Evolutionary conservation across 2,888 invertebrate species (phyloP).

Genomic region (Pachymerium ferrugineum): DNA sequence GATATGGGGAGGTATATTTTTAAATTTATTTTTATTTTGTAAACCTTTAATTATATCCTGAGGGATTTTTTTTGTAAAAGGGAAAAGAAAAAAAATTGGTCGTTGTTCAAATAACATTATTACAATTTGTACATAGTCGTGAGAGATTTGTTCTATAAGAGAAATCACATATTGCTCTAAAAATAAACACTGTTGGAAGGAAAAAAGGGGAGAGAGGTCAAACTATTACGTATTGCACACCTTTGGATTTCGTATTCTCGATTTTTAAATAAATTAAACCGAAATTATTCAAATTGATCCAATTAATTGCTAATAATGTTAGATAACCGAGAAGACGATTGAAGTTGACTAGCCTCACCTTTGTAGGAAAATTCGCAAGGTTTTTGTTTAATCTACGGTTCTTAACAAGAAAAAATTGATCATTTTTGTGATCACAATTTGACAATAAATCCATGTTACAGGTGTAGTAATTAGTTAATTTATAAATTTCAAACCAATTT

Average conservation of each 20-base stretch:
- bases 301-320: background rate
- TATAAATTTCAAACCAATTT: no score
- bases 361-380: background rate
- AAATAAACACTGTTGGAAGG: background rate
- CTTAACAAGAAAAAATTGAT: no score
- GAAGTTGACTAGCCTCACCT: constrained; percentile 23
- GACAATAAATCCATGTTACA: no score
- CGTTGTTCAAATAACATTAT: constrained; percentile 24
- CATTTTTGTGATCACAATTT: no score
- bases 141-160: background rate
- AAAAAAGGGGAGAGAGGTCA: background rate
- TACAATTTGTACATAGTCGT: background rate
- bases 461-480: no score
- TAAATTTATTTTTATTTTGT: no score
- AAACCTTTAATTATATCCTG: background rate
- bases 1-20: constrained; percentile 4
- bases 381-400: no score
- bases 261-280: background rate
- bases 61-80: background rate
- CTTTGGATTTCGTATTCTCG: background rate
- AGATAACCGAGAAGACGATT: background rate
- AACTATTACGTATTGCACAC: constrained; percentile 22
- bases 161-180: constrained; percentile 11
- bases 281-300: background rate
- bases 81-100: background rate